Evolutionary conservation across 2,888 invertebrate species (phyloP).

Genomic region (Trichogramma dendrolimi): DNA sequence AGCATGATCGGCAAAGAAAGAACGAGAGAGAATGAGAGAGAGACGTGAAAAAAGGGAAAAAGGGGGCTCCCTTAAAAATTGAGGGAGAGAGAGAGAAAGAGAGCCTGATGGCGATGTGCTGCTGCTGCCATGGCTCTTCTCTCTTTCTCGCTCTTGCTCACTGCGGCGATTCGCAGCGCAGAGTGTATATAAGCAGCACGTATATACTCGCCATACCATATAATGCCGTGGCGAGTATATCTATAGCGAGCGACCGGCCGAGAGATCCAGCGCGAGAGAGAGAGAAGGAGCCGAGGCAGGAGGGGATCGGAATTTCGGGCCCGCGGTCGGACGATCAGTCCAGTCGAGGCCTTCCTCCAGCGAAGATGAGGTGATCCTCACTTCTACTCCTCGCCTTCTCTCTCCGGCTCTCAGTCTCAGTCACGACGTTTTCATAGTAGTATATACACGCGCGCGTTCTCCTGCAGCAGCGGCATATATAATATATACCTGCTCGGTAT

Average conservation of each 20-base stretch:
- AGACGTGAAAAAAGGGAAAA: slow-evolving; percentile 40
- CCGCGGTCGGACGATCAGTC: slow-evolving; percentile 48
- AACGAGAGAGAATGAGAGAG: slow-evolving; percentile 29
- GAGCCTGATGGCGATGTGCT: background rate
- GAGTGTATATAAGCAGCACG: background rate
- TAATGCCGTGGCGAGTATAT: no score
- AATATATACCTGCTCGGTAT: no score
- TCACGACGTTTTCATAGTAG: no score
- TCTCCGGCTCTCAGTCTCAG: no score
- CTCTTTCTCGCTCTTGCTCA: background rate
- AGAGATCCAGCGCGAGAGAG: slow-evolving; percentile 8
- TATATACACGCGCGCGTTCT: no score
- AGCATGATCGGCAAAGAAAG: slow-evolving; percentile 35
- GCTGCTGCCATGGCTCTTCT: slow-evolving; percentile 12
- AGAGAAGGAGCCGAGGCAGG: slow-evolving; percentile 33
- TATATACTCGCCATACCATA: no score
- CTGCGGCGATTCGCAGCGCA: background rate
- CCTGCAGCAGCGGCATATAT: no score
- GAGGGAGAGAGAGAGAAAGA: slow-evolving; percentile 34
- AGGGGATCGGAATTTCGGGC: slow-evolving; percentile 53
- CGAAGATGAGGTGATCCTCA: slow-evolving; percentile 47
- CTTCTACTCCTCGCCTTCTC: background rate
- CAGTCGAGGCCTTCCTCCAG: slow-evolving; percentile 51
- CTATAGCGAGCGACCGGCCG: slow-evolving; percentile 11
- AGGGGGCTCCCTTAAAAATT: slow-evolving; percentile 51